Base-by-base conservation (phyloP, 2,888 invertebrate species). In the Drepana falcataria region DNA sequence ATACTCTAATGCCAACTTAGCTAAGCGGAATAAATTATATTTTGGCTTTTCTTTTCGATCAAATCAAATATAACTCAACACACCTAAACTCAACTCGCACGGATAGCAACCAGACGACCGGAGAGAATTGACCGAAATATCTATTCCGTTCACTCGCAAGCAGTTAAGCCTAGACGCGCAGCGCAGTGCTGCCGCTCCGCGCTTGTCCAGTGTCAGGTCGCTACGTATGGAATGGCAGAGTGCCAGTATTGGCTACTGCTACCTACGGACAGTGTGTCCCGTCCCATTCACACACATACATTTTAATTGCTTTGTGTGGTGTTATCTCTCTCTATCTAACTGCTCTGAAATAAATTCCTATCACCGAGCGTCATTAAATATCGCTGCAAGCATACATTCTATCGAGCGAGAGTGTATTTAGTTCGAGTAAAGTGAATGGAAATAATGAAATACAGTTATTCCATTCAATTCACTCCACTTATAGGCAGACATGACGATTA, bases 161-260 rank as follows among this genome's bases (percentile, higher is more conserved):
- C 69, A 44, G 44, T 9, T 9, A 9, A 44, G 44, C 3, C 58
- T 75, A 71, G 70, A 66, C 66, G 70, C 74, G 66, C 68, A 66
- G 69, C 70, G 68, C 65, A 65, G 70, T 77, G 68, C 44, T 9
- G 7, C 3, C 9, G 3, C 9, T 6, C 44, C 44, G 7, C 44
- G 3, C 40, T 40, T 40, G 40, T 7, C 40, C 87, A 88, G 88
- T 89, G 89, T 88, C 89, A 81, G 87, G 74, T 73, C 78, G 76
- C 68, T 81, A 79, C 82, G 79, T 80, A 49, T 49, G 40, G 51
- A 73, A 73, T 73, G 71, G 75, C 77, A 74, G 71, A 73, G 72
- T 84, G 83, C 84, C 85, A 85, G 82, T 77, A 83, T 83, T 83
- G 83, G 82, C 79, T 79, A 69, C 70, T 71, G 68, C 66, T 68